A percentile compares a stretch with the other conserved stretches of the same genome.
phyloP scores from a whole-genome alignment of 2,113 vertebrate species.

The Climacteris rufus region DNA sequence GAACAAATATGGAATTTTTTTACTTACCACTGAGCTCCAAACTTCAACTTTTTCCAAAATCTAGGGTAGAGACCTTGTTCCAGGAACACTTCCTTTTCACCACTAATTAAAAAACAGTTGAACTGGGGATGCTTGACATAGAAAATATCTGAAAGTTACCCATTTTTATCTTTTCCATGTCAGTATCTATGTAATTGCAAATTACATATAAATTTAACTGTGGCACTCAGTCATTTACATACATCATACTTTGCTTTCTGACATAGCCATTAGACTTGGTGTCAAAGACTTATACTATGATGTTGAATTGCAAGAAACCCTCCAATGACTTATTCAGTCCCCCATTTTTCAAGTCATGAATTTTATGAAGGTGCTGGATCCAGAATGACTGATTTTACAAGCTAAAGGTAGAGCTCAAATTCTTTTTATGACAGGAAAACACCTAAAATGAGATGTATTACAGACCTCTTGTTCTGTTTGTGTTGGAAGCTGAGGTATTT shows the following conservation, averaged over 20 bases:
- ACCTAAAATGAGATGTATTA: neutral
- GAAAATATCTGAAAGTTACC: neutral
- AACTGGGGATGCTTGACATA: neutral
- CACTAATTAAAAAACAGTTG: neutral
- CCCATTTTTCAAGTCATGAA: slow-evolving; percentile 13
- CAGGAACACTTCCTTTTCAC: neutral
- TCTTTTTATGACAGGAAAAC: neutral
- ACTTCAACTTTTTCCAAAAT: neutral
- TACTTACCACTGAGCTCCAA: neutral
- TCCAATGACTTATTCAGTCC: neutral
- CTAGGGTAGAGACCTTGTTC: neutral
- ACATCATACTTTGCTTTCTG: neutral
- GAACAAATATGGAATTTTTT: neutral
- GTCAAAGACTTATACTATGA: neutral
- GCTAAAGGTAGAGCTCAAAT: neutral
- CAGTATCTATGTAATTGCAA: neutral
- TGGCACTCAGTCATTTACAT: neutral
- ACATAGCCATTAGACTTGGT: neutral
- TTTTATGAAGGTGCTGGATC: neutral
- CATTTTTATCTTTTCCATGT: neutral
- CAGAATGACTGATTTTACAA: slow-evolving; percentile 7
- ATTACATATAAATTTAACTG: neutral
- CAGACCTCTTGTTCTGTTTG: neutral
- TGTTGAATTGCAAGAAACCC: neutral
- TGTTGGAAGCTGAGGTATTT: neutral